phyloP scores from a whole-genome alignment of 2,888 invertebrate genomes.

The Ischnura elegans region DNA sequence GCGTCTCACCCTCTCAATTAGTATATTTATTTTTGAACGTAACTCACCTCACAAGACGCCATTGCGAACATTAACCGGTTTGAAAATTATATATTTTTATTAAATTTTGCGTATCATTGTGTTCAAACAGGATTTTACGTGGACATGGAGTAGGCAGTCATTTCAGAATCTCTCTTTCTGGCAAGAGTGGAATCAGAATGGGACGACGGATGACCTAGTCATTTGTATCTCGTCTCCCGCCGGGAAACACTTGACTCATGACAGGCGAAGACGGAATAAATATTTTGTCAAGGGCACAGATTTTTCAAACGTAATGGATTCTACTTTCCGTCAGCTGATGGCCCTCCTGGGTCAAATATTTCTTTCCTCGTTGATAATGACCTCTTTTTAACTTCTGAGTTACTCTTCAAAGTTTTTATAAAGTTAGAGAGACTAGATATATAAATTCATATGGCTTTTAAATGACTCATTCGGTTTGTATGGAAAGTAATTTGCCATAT shows the following conservation, averaged over 20 bases:
- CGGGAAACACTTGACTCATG: neutral
- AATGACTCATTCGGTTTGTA: too few relatives aligned
- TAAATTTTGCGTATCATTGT: too few relatives aligned
- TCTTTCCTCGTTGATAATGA: neutral
- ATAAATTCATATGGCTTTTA: too few relatives aligned
- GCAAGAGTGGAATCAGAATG: neutral
- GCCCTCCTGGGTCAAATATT: neutral
- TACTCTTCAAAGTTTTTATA: neutral
- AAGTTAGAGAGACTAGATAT: too few relatives aligned
- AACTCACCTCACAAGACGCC: too few relatives aligned
- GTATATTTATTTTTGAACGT: too few relatives aligned
- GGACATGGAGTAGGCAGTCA: too few relatives aligned
- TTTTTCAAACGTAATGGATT: neutral
- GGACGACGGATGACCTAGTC: neutral
- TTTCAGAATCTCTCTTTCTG: neutral
- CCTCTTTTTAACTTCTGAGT: neutral
- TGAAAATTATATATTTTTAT: too few relatives aligned
- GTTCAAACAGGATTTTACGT: too few relatives aligned
- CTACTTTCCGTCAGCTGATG: neutral
- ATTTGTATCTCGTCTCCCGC: neutral
- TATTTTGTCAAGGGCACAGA: neutral
- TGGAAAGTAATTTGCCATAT: too few relatives aligned
- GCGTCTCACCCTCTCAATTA: too few relatives aligned
- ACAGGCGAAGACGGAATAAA: neutral
- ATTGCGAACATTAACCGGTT: too few relatives aligned